Percentiles rank a stretch among this genome's conserved stretches.
Conservation (phyloP, 2,113 vertebrate genomes). For the Hyperopisus bebe region DNA sequence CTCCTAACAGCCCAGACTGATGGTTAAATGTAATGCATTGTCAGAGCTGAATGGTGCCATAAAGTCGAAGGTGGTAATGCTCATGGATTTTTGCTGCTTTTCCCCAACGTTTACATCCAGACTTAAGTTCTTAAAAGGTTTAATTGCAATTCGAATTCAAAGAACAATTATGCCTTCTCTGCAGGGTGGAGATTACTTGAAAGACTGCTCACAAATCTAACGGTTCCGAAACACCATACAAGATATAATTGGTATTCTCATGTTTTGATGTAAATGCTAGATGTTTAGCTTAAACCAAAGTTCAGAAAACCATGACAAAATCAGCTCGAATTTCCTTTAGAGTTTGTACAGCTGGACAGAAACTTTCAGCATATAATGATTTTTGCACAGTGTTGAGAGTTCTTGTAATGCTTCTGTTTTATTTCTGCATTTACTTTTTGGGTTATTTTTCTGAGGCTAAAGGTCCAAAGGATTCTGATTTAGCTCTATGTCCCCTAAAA, state of each 20-base stretch:
- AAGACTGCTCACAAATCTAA: neutral
- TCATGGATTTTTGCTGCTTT: conserved; percentile 9
- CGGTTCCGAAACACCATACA: neutral
- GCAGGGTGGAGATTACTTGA: neutral
- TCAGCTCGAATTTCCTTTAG: neutral
- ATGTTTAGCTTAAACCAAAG: neutral
- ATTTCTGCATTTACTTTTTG: neutral
- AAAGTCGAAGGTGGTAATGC: neutral
- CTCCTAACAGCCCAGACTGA: neutral
- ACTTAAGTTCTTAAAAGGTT: conserved; percentile 18
- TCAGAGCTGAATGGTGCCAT: conserved; percentile 4
- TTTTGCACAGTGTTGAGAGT: neutral
- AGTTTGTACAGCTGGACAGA: neutral
- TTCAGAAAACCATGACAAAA: neutral
- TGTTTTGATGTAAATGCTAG: neutral
- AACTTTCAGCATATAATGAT: neutral
- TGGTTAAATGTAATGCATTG: conserved; percentile 8
- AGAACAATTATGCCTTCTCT: conserved; percentile 16
- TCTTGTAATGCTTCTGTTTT: neutral
- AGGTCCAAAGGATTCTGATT: neutral
- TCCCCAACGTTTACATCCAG: neutral
- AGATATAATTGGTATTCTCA: neutral
- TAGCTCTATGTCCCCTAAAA: neutral
- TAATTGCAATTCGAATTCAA: conserved; percentile 16
- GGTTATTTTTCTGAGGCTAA: neutral